These are phyloP conservation scores for Eremophila alpestris DNA, from an alignment of 2,797 vertebrate species.

Conservation along the genomic window DNA sequence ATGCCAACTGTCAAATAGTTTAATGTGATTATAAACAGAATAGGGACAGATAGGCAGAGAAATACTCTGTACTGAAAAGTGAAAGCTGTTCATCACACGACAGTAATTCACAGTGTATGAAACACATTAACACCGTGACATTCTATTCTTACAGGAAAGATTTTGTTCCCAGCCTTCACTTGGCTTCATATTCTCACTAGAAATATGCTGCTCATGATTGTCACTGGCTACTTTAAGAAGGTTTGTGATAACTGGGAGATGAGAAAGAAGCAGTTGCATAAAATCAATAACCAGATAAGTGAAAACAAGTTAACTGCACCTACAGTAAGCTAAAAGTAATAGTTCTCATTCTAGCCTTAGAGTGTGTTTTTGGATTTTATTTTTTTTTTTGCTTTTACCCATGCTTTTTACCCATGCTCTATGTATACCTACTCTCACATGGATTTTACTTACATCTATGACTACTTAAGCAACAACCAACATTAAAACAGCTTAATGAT, in stretches of 20 bases:
- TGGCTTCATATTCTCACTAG: background rate
- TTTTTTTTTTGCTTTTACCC: background rate
- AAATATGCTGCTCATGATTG: background rate
- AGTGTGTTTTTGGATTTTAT: background rate
- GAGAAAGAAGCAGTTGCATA: background rate
- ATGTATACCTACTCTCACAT: background rate
- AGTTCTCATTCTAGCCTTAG: background rate
- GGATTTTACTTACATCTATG: background rate
- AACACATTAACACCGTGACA: slow-evolving; percentile 43
- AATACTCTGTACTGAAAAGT: slow-evolving; percentile 54
- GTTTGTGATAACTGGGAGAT: background rate
- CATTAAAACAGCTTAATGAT: background rate
- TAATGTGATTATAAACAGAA: slow-evolving; percentile 59
- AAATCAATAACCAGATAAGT: background rate
- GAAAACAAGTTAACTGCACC: background rate
- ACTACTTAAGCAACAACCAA: background rate
- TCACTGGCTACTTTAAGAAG: background rate
- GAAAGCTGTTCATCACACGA: slow-evolving; percentile 55
- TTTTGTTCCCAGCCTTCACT: slow-evolving; percentile 4
- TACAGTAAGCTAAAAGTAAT: background rate
- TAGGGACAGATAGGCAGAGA: slow-evolving; percentile 33
- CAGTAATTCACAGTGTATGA: slow-evolving; percentile 54
- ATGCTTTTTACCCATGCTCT: background rate
- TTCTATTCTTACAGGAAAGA: slow-evolving; percentile 39
- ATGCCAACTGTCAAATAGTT: slow-evolving; percentile 13